Percentiles rank a stretch among this genome's conserved stretches.
Conservation (phyloP, 2,113 vertebrate species). For the Antennarius striatus region DNA sequence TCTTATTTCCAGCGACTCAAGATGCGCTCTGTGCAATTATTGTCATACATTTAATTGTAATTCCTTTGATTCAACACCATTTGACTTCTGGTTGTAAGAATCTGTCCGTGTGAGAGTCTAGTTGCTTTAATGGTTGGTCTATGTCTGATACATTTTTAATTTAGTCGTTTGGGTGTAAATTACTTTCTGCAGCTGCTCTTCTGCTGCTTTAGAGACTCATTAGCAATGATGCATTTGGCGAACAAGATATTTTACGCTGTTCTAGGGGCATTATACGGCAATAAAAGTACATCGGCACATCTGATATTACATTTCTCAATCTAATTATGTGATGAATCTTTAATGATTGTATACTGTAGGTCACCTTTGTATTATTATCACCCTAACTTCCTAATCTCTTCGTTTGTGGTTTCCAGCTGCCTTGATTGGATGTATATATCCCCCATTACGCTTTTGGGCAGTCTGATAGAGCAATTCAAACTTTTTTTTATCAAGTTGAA, state of each 20-base stretch:
- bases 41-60: conserved; percentile 48
- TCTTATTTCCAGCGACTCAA: conserved; percentile 14
- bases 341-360: conserved; percentile 39
- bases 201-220: conserved; percentile 64
- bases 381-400: conserved; percentile 6
- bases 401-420: conserved; percentile 8
- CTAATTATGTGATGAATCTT: conserved; percentile 43
- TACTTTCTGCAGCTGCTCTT: conserved; percentile 67
- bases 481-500: conserved; percentile 27
- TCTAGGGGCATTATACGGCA: conserved; percentile 50
- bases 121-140: conserved; percentile 66
- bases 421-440: conserved; percentile 22
- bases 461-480: conserved; percentile 19
- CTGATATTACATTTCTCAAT: conserved; percentile 25
- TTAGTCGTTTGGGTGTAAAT: conserved; percentile 70
- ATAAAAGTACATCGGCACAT: conserved; percentile 51
- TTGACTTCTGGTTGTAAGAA: conserved; percentile 64
- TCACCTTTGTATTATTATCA: conserved; percentile 57
- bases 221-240: conserved; percentile 63
- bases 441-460: neutral
- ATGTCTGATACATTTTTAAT: conserved; percentile 74
- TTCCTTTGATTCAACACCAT: conserved; percentile 45
- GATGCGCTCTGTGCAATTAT: conserved; percentile 12
- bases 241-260: conserved; percentile 62
- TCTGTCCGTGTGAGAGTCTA: conserved; percentile 40